Conservation (phyloP, 2,888 invertebrate species). For the Andrena chrysosceles region DNA sequence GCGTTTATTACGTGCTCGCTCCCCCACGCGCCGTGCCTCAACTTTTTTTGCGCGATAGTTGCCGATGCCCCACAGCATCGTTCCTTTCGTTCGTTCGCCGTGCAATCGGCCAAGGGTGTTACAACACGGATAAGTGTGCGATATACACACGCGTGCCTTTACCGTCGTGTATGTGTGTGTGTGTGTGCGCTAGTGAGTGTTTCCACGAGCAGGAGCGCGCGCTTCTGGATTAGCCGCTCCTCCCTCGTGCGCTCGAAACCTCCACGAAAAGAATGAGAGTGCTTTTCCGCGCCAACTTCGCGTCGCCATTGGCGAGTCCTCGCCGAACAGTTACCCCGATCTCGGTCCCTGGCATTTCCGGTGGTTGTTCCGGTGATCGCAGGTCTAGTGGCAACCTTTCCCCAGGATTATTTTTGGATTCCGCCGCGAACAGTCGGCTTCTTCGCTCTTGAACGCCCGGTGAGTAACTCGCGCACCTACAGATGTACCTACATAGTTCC, state of each 20-base stretch:
- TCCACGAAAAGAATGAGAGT: conserved; percentile 71
- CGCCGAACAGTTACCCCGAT: conserved; percentile 16
- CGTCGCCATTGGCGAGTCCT: conserved; percentile 52
- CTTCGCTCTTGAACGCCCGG: conserved; percentile 74
- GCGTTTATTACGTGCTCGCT: background rate
- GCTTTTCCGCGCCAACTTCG: conserved; percentile 53
- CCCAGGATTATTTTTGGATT: conserved; percentile 75
- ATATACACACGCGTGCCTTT: conserved; percentile 13
- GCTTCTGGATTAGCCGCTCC: conserved; percentile 81
- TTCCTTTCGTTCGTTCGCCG: background rate
- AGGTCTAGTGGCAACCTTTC: conserved; percentile 43
- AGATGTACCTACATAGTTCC: background rate
- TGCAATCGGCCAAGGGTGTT: conserved; percentile 10
- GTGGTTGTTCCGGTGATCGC: conserved; percentile 45
- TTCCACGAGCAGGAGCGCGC: conserved; percentile 77
- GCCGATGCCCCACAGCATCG: background rate
- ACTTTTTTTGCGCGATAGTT: background rate
- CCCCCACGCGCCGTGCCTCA: background rate
- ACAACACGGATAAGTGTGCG: conserved; percentile 19
- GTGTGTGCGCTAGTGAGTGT: background rate
- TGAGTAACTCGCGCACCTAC: conserved; percentile 62
- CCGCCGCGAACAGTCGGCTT: conserved; percentile 55
- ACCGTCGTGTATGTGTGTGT: background rate
- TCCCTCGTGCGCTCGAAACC: conserved; percentile 46
- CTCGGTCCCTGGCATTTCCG: conserved; percentile 27